Percentiles rank a stretch among this genome's conserved stretches.
These are phyloP conservation scores for Momotus momota DNA, from an alignment of 2,797 vertebrate genomes.

Conservation along the genomic window DNA sequence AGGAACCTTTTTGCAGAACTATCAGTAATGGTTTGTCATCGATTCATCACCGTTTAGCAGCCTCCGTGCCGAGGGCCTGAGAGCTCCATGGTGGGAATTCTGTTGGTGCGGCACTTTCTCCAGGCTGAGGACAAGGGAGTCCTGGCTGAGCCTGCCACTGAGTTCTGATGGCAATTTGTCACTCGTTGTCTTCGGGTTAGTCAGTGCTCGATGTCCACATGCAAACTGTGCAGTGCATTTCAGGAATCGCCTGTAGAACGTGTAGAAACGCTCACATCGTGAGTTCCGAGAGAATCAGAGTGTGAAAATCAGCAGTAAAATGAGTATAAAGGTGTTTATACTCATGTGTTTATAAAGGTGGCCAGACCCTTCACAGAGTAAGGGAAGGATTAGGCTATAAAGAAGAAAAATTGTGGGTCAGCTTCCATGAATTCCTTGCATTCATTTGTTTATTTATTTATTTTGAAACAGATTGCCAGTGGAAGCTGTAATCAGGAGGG, in stretches of 20 bases:
- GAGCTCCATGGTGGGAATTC: background rate
- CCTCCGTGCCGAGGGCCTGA: background rate
- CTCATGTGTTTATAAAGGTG: background rate
- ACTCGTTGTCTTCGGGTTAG: background rate
- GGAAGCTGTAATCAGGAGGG: slow-evolving; percentile 27
- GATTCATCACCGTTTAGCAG: background rate
- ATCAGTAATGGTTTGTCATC: background rate
- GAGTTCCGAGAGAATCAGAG: slow-evolving; percentile 29
- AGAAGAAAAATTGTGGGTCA: background rate
- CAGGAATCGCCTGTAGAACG: background rate
- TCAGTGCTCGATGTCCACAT: background rate
- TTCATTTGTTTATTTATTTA: background rate
- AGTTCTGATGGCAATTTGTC: background rate
- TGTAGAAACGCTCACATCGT: background rate
- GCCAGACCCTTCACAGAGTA: slow-evolving; percentile 29
- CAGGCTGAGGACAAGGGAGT: background rate
- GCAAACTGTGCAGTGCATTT: background rate
- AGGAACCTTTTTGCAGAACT: slow-evolving; percentile 7
- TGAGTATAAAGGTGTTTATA: slow-evolving; percentile 10
- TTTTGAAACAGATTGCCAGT: background rate
- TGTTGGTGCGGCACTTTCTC: background rate
- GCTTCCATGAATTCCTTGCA: slow-evolving; percentile 4
- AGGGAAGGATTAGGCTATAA: background rate
- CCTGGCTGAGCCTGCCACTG: background rate
- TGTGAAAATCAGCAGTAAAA: background rate